Conservation (phyloP, 2,797 vertebrate genomes). For the Pitangus sulphuratus region DNA sequence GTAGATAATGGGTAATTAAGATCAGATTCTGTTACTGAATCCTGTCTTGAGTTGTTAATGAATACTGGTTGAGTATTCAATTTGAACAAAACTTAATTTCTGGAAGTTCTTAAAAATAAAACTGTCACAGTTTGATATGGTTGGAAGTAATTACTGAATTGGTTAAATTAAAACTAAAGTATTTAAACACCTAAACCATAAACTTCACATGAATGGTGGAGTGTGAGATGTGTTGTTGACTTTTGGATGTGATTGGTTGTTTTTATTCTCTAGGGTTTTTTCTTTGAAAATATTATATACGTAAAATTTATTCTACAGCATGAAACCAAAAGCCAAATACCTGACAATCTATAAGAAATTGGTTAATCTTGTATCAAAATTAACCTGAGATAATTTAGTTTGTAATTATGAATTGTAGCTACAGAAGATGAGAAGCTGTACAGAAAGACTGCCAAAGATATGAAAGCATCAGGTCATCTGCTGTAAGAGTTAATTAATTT, state of each 20-base stretch:
- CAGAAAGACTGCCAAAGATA: not conserved
- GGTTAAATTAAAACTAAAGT: not conserved
- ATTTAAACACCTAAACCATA: not conserved
- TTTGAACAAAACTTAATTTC: not conserved
- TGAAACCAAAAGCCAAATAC: not conserved
- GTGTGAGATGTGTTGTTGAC: not conserved
- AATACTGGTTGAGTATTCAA: not conserved
- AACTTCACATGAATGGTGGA: not conserved
- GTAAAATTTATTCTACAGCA: not conserved
- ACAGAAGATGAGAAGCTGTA: not conserved
- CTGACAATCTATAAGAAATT: not conserved
- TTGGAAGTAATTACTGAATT: not conserved
- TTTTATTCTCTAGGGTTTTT: not conserved
- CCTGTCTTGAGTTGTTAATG: not conserved
- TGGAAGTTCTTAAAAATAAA: not conserved
- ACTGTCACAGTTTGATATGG: not conserved
- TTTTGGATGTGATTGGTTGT: not conserved
- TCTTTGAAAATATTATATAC: not conserved
- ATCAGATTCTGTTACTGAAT: not conserved
- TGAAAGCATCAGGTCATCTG: not conserved
- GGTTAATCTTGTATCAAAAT: not conserved
- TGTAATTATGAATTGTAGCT: not conserved
- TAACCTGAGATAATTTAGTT: not conserved
- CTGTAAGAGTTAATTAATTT: not conserved
- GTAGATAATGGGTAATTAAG: not conserved